Evolutionary conservation across 2,888 invertebrate species (phyloP).

Genomic region (Lymantria monacha): DNA sequence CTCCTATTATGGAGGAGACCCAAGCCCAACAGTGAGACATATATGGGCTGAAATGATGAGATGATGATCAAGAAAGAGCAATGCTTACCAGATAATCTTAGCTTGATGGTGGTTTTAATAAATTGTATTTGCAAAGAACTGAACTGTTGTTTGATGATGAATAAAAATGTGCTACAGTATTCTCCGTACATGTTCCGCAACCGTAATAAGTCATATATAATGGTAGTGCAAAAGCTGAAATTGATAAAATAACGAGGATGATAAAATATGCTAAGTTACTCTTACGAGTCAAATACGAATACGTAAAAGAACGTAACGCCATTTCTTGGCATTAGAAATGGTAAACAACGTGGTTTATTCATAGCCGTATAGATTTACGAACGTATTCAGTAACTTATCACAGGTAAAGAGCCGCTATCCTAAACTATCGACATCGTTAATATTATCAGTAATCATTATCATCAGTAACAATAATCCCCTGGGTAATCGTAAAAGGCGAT

Average conservation of each 20-base stretch:
- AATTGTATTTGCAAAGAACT: not conserved
- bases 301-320: slow-evolving; percentile 10
- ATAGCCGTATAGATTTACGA: slow-evolving; percentile 27
- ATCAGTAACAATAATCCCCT: too few species aligned
- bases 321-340: slow-evolving; percentile 8
- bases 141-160: slow-evolving; percentile 25
- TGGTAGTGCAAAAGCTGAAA: slow-evolving; percentile 52
- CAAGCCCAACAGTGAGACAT: too few species aligned
- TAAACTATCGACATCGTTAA: too few species aligned
- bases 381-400: too few species aligned
- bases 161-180: slow-evolving; percentile 53
- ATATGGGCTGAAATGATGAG: too few species aligned
- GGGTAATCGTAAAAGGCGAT: too few species aligned
- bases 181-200: slow-evolving; percentile 47
- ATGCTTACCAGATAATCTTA: not conserved
- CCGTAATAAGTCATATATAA: slow-evolving; percentile 55
- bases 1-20: too few species aligned
- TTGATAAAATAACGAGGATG: slow-evolving; percentile 46
- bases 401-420: too few species aligned
- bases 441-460: too few species aligned
- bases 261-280: slow-evolving; percentile 41
- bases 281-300: slow-evolving; percentile 16
- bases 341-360: slow-evolving; percentile 3
- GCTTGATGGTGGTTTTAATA: not conserved
- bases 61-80: not conserved